Conservation (phyloP, 2,797 vertebrate genomes). For the Gymnocypris eckloni region DNA sequence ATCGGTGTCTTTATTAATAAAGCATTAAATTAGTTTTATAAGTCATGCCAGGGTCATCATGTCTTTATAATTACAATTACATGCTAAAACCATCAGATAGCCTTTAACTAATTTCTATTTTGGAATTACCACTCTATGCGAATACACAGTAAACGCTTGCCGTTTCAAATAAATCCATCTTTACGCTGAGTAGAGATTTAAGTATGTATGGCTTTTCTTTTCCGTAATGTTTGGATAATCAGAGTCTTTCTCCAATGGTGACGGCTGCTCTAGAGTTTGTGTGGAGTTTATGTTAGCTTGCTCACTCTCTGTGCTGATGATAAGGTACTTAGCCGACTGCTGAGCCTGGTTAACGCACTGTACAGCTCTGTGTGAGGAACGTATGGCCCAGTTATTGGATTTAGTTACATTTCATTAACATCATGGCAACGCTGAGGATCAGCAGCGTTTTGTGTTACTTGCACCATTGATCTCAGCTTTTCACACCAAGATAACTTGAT, state of each 20-base stretch:
- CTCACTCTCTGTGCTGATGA: slow-evolving; percentile 41
- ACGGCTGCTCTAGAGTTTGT: not conserved
- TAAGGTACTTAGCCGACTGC: slow-evolving; percentile 50
- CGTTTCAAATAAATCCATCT: slow-evolving; percentile 6
- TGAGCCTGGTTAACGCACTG: slow-evolving; percentile 46
- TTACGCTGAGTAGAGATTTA: not conserved
- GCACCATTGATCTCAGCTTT: slow-evolving; percentile 20
- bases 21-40: slow-evolving; percentile 44
- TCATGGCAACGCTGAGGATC: slow-evolving; percentile 39
- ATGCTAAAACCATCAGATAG: slow-evolving; percentile 38
- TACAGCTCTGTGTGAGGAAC: slow-evolving; percentile 22
- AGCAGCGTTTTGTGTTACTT: slow-evolving; percentile 20
- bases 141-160: not conserved
- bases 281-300: slow-evolving; percentile 28
- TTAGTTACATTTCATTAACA: slow-evolving; percentile 49
- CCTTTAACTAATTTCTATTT: slow-evolving; percentile 26
- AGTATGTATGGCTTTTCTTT: slow-evolving; percentile 4
- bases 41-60: slow-evolving; percentile 50
- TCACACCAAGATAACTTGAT: not conserved
- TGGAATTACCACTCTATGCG: not conserved
- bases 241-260: slow-evolving; percentile 9
- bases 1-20: slow-evolving; percentile 39
- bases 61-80: slow-evolving; percentile 53
- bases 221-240: not conserved
- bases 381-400: slow-evolving; percentile 46